Base-by-base conservation (phyloP, 2,888 invertebrate genomes). In the Orthonevra nobilis region DNA sequence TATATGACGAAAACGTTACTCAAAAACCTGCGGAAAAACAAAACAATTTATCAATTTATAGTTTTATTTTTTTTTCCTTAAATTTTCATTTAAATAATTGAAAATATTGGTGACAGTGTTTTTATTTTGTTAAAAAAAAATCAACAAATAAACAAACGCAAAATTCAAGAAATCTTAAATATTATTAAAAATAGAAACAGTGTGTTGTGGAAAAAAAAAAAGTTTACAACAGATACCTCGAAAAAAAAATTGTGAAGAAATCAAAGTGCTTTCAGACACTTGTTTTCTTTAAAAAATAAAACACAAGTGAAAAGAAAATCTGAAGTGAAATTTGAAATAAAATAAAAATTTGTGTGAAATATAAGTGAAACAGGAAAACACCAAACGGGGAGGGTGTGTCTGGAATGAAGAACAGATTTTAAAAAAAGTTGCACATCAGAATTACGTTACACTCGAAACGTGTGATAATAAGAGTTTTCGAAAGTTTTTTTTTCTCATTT, bases 341-440 rank as follows among this genome's bases (percentile, higher is more conserved):
- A 38, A 15, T 17, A 28, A 28, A 46, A 46, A 28, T 15, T 3
- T 3, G n/a, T n/a, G n/a, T n/a, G n/a, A n/a, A n/a, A n/a, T n/a
- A n/a, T n/a, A n/a, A n/a, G n/a, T n/a, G n/a, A n/a, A n/a, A n/a
- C n/a, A n/a, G n/a, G n/a, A 12, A 30, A 17, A 12, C 7, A 12
- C 14, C 28, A 40, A 1, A 32, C 23, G 15, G 15, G 34, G 46
- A 34, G 60, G 60, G 60, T 44, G 60, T 60, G 58, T 44, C 44
- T 20, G n/a, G 7, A 60, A n/a, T 32, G 4, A n/a, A 23, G 23
- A 44, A 15, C 58, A 44, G 30, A 32, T 60, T 60, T 44, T 6
- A 23, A 4, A 14, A 2, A 28, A 32, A 3, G 5, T 2, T 32
- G 10, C n/a, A 32, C 7, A 32, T 32, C 1, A 15, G 9, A 38